Percentiles rank a stretch among this genome's conserved stretches.
These are phyloP conservation scores for Spea bombifrons DNA, from an alignment of 2,113 vertebrate genomes.

Conservation along the genomic window DNA sequence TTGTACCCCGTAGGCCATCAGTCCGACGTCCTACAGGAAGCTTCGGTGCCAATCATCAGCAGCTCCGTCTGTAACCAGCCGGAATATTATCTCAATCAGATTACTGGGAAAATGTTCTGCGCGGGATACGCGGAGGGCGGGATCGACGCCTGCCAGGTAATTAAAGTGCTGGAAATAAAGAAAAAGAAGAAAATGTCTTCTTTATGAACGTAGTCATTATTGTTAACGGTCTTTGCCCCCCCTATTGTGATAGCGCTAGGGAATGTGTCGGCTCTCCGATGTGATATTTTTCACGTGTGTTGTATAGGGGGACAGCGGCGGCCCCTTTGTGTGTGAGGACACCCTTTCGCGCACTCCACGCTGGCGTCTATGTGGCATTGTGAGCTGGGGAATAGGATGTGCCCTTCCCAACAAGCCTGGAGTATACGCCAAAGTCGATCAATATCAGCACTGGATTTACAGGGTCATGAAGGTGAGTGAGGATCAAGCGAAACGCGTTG, in stretches of 20 bases:
- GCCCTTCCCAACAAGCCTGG: slow-evolving; percentile 86
- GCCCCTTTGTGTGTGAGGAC: slow-evolving; percentile 84
- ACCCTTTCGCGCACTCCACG: slow-evolving; percentile 73
- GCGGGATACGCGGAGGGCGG: slow-evolving; percentile 83
- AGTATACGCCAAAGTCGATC: slow-evolving; percentile 81
- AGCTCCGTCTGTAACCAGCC: slow-evolving; percentile 76
- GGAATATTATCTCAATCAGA: slow-evolving; percentile 85
- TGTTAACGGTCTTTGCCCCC: no score
- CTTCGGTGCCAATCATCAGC: slow-evolving; percentile 80
- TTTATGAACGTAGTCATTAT: no score
- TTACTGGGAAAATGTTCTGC: slow-evolving; percentile 89
- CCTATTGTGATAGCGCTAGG: no score
- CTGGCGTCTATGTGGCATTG: slow-evolving; percentile 82
- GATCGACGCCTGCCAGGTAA: slow-evolving; percentile 85
- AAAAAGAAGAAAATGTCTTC: no score
- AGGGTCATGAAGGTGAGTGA: slow-evolving; percentile 79
- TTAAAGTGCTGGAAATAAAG: background rate
- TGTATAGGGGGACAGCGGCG: slow-evolving; percentile 83
- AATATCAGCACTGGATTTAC: slow-evolving; percentile 85
- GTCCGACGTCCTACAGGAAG: slow-evolving; percentile 81
- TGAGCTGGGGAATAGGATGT: slow-evolving; percentile 90
- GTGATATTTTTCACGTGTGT: no score
- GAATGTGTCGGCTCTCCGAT: no score
- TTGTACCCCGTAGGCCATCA: slow-evolving; percentile 65
- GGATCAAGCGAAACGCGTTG: background rate